Evolutionary conservation across 2,113 vertebrate species (phyloP), one percentile per base, ranked within the genome.

Genomic region (Platichthys stellatus): DNA sequence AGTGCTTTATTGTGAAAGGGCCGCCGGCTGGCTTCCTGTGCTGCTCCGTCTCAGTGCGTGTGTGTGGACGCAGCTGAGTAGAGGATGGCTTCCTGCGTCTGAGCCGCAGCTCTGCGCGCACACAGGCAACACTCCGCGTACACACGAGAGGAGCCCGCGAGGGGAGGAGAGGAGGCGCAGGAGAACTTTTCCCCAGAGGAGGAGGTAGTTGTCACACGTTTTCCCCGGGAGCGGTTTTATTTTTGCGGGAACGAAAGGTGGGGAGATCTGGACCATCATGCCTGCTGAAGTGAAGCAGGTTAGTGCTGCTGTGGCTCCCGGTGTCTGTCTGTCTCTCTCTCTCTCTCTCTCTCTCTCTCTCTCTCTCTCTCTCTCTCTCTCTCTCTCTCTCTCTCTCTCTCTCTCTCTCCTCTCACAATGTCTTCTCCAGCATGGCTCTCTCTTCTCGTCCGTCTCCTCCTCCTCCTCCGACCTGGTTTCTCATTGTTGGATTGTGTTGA

Each of bases 201-300:
- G 86, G 87, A 89, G 78, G 43, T 79, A 81, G 78, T 67, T 85
- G 63, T 51, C 78, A 56, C 28, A 28, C 68, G 0, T 72, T 72
- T 23, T 77, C 20, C 62, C 38, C 54, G 23, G 82, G 85, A 83
- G 78, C 4, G 67, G 65, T 84, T 83, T 79, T 35, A 3, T 81
- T 81, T 79, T 83, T 28, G 64, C 63, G 61, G 81, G 84, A 86
- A 14, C 69, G 51, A 80, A 31, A 86, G 63, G 80, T 65, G 66
- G 89, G 63, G 89, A 78, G 79, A 89, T 83, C 81, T 81, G 72
- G 67, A 92, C 74, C 69, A 96, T 96, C 69, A 96, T 96, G 96
- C 96, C 96, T 77, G 96, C 96, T 76, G 96, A 96, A 95, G 94
- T 96, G 90, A 92, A 89, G 93, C 96, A 96, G 96, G 96, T 97